Base-by-base conservation (phyloP, 2,113 vertebrate species). In the Capreolus pygargus region DNA sequence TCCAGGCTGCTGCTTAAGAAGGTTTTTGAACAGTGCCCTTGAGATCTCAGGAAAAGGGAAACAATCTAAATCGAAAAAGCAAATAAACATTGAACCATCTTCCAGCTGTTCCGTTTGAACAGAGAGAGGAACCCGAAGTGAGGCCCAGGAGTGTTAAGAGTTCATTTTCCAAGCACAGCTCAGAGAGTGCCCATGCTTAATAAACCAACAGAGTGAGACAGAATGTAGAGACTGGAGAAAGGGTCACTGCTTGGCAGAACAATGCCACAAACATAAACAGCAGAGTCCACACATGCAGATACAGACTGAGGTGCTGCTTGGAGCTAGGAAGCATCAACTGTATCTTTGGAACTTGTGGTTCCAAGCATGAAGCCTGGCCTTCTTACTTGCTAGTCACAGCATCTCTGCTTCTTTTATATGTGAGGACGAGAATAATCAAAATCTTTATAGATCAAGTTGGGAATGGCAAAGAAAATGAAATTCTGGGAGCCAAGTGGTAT, bases 31-130 rank as follows among this genome's bases (percentile, higher is more conserved):
- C 30, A 33, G 45, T 30, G 23, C 70, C 36, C 57, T 91, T 14
- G 54, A 91, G 54, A 67, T 88, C 96, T 76, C n/a, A 90, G 60
- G 74, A 50, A 81, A 88, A 78, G 70, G 89, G 92, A 94, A 96
- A 60, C 15, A 17, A 45, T 87, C 43, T 55, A 50, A 94, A 64
- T 74, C 16, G 89, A 95, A 89, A 94, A 76, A 82, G 55, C 81
- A 87, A 92, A n/a, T 43, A 87, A 88, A 60, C 39, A 55, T 6
- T 23, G 33, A 94, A 57, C 60, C 17, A 45, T 81, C 70, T 95
- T 54, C 60, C n/a, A 92, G 52, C 67, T 85, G 45, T 55, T 85
- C 54, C 67, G 17, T 94, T 58, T 96, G 67, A 93, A 84, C 23
- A 74, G 67, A 86, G 30, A 54, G 55, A 92, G n/a, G 57, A 55